Evolutionary conservation across 92 coral and sea anemone genomes (phyloP), one percentile per base, ranked within the genome.

Genomic region (Zoanthus sociatus): DNA sequence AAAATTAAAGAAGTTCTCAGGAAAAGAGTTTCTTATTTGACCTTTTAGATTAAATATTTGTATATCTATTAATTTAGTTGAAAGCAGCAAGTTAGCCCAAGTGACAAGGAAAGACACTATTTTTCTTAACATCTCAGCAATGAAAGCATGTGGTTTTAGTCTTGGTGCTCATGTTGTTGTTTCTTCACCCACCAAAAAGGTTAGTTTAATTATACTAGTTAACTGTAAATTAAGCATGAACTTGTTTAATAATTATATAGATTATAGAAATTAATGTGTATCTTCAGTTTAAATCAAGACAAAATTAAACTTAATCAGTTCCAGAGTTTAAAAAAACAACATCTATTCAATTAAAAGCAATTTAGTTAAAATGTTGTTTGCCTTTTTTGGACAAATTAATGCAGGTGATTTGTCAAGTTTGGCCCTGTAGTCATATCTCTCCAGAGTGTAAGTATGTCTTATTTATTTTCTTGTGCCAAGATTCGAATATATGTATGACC

Each of bases 391-490:
- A 12, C 10, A 20, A 67, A 30, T 5, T 7, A 71, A 33, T 37
- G 0, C 84, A 94, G 98, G 90, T 91, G 54, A 90, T 93, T 53
- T 94, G 95, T 51, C 73, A 89, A 79, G 94, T 90, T 5, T 94
- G 98, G 98, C 98, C 98, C 15, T 90, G 93, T 7, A 68, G 88
- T 45, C 82, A 90, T 50, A 60, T 94, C 9, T 46, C 94, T 0
- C 93, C 98, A 71, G 98, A 94, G 48, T 87, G 98, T 94, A 89
- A 88, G 95, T 93, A 37, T 37, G 4, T 2, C 42, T 37, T 37
- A 37, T 37, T 37, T 2, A 37, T 37, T 26, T 26, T 26, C 26
- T 26, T 26, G 26, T 26, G 26, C 26, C 26, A 0, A 26, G 26
- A 26, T 26, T 26, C 26, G 26, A 26, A 26, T 26, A 26, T 26